A percentile compares a stretch with the other conserved stretches of the same genome.
Evolutionary conservation across 1,140 invertebrate genomes (phyloP).

Genomic region (Drosophila serrata): DNA sequence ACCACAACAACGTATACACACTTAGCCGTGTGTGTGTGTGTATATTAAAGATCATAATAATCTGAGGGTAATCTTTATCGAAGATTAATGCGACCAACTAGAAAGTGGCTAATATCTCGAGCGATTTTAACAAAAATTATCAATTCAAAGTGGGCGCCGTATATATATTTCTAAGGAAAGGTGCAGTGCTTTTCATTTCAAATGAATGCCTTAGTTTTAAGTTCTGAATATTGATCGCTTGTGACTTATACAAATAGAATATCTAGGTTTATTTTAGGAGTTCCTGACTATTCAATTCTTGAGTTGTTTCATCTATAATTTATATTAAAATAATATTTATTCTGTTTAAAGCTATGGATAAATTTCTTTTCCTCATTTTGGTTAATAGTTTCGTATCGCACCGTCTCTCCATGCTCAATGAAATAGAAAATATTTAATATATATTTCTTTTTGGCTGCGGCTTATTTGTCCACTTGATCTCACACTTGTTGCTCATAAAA

Average conservation of each 20-base stretch:
- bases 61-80: conserved; percentile 41
- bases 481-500: conserved; percentile 73
- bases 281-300: too few relatives aligned
- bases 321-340: too few relatives aligned
- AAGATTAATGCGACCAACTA: conserved; percentile 60
- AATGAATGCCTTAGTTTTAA: not conserved
- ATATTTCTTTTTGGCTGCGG: conserved; percentile 7
- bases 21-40: not conserved
- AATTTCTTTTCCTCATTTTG: not conserved
- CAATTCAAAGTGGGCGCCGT: conserved; percentile 43
- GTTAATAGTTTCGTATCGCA: not conserved
- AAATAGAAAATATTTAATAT: conserved; percentile 55
- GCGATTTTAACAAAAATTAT: conserved; percentile 11
- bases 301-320: too few relatives aligned
- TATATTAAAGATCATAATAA: conserved; percentile 38
- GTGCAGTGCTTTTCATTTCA: not conserved
- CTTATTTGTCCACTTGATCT: conserved; percentile 64
- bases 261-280: too few relatives aligned
- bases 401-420: conserved; percentile 10
- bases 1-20: conserved; percentile 10
- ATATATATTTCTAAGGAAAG: not conserved
- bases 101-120: conserved; percentile 21
- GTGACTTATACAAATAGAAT: too few relatives aligned
- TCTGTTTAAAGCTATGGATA: too few relatives aligned
- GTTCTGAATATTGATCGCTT: too few relatives aligned